A percentile compares a stretch with the other conserved stretches of the same genome.
These are phyloP conservation scores for Microtus oregoni DNA, from an alignment of 2,113 vertebrate species.

Conservation along the genomic window DNA sequence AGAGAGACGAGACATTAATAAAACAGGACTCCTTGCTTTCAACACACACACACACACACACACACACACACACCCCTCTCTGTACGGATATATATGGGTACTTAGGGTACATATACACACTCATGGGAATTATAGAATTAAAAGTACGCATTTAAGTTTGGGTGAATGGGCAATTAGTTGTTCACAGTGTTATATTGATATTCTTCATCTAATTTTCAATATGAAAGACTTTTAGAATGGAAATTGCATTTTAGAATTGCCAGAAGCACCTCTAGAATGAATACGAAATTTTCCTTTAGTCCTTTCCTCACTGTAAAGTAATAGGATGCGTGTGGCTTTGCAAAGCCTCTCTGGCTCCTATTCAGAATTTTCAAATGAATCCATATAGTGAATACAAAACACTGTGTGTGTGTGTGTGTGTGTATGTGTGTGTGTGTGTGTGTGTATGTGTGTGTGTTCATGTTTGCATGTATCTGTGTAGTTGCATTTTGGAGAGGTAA, in stretches of 20 bases:
- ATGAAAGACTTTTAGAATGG: slow-evolving; percentile 7
- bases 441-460: neutral
- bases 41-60: neutral
- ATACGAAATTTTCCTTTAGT: slow-evolving; percentile 17
- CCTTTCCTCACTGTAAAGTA: neutral
- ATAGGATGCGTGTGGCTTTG: slow-evolving; percentile 16
- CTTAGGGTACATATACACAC: neutral
- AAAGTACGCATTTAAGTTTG: slow-evolving; percentile 1
- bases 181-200: slow-evolving; percentile 30
- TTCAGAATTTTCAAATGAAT: slow-evolving; percentile 18
- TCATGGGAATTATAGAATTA: slow-evolving; percentile 31
- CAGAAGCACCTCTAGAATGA: slow-evolving; percentile 15
- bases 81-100: neutral
- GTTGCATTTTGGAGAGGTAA: neutral
- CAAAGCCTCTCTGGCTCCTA: neutral
- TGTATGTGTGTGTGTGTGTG: neutral
- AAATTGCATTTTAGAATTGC: slow-evolving; percentile 18
- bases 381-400: neutral
- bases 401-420: neutral
- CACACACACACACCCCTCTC: neutral
- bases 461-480: neutral
- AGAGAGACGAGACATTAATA: neutral
- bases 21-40: slow-evolving; percentile 12
- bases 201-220: slow-evolving; percentile 25
- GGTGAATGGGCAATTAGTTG: neutral